Base-by-base conservation (phyloP, 2,797 vertebrate species). In the Lycodopsis pacificus region DNA sequence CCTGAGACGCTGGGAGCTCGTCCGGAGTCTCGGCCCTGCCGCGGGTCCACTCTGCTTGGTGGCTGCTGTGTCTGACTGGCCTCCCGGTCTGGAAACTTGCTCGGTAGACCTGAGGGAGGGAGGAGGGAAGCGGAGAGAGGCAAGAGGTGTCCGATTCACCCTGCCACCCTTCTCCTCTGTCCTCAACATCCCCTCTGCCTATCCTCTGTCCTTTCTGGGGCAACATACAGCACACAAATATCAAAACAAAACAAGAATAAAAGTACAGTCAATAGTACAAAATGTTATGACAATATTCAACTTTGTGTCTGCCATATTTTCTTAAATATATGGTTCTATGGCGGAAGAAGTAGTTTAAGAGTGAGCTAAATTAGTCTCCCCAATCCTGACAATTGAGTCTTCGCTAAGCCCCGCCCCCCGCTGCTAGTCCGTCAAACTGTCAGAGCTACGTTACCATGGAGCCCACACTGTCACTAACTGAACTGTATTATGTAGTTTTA, bases 41-140 rank as follows among this genome's bases (percentile, higher is more conserved):
- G 1, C 4, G 0, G 42, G 12, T 5, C 4, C 44, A 46, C 56
- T 53, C n/a, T 13, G 25, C 65, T 12, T 75, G 44, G 49, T 1
- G n/a, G 14, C 48, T 15, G 44, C 42, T 8, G 51, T 7, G 49
- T 53, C 44, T 57, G 32, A 38, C 30, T 0, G 54, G 42, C 32
- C 15, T 70, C n/a, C 61, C 71, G 0, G 54, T 56, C 71, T 63
- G 70, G 17, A 91, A 86, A 36, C 27, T 80, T 73, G 57, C 80
- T 54, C 86, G 27, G 76, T 78, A 91, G 22, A 63, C 40, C 56
- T 68, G 74, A 3, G 42, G 46, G 54, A 69, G 4, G 10, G 65
- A 48, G 19, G 51, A 51, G 25, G 32, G 20, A 27, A 15, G 12
- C 51, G 65, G 65, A 15, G 66, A 62, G 9, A 58, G 32, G 53